phyloP scores from a whole-genome alignment of 2,888 invertebrate species.

The Eumerus sabulonum region DNA sequence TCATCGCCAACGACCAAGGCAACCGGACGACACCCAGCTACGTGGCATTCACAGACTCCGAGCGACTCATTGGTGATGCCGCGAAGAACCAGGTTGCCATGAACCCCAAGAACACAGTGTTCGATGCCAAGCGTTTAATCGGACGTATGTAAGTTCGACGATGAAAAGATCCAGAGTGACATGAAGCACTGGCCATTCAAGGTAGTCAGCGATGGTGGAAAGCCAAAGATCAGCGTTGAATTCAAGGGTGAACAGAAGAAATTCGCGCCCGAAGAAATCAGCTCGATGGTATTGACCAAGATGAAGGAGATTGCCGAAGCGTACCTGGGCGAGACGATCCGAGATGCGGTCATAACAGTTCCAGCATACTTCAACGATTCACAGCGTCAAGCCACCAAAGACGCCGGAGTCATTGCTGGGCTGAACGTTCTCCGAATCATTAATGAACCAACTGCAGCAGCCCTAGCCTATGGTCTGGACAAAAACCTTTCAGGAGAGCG shows the following conservation, averaged over 20 bases:
- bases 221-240: constrained; percentile 88
- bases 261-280: constrained; percentile 93
- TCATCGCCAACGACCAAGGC: constrained; percentile 90
- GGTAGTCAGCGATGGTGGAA: constrained; percentile 87
- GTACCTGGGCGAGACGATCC: constrained; percentile 89
- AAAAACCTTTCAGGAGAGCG: constrained; percentile 88
- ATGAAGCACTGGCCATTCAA: constrained; percentile 96
- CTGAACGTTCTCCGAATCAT: constrained; percentile 92
- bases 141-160: constrained; percentile 94
- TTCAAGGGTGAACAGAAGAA: constrained; percentile 92
- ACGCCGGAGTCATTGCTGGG: constrained; percentile 92
- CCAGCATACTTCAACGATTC: constrained; percentile 94
- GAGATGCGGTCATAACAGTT: constrained; percentile 91
- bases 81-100: constrained; percentile 92
- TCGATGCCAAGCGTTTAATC: constrained; percentile 96
- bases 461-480: constrained; percentile 93
- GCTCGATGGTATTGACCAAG: constrained; percentile 92
- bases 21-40: constrained; percentile 89
- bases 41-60: constrained; percentile 91
- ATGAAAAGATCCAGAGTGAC: constrained; percentile 92
- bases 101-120: constrained; percentile 93
- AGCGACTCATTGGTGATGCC: constrained; percentile 89
- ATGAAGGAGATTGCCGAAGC: constrained; percentile 95
- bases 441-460: constrained; percentile 94
- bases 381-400: constrained; percentile 93